Evolutionary conservation across 2,888 invertebrate species (phyloP).

Genomic region (Linhomoeus sp.): DNA sequence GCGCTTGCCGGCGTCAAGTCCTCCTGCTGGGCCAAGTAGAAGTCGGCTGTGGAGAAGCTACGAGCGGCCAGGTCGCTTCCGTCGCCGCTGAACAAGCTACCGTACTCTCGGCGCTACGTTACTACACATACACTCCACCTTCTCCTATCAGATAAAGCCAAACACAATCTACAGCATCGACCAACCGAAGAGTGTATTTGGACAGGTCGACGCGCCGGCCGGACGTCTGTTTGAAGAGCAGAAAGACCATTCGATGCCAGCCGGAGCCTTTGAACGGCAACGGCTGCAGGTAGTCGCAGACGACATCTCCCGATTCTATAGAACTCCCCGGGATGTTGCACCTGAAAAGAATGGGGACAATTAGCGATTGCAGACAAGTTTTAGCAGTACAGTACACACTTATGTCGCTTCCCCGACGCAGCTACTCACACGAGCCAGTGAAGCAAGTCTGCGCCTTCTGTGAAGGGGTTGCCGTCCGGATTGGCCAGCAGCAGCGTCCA

Average conservation of each 20-base stretch:
- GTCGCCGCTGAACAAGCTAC: slow-evolving; percentile 7
- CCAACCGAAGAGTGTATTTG: no score
- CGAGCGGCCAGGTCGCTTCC: slow-evolving; percentile 43
- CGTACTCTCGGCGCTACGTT: no score
- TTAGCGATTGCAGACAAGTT: no score
- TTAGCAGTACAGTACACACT: no score
- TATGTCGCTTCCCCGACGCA: no score
- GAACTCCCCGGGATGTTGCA: slow-evolving; percentile 50
- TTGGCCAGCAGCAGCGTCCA: slow-evolving; percentile 72
- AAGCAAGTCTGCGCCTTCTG: slow-evolving; percentile 29
- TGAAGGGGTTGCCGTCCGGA: slow-evolving; percentile 51
- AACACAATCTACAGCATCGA: slow-evolving; percentile 39
- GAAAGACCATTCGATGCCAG: slow-evolving; percentile 69
- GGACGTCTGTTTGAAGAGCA: slow-evolving; percentile 67
- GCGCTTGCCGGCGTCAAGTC: slow-evolving; percentile 67
- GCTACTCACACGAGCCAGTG: slow-evolving; percentile 32
- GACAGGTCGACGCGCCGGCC: slow-evolving; percentile 15
- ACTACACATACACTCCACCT: no score
- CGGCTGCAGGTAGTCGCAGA: slow-evolving; percentile 68
- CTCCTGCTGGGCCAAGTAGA: slow-evolving; percentile 59
- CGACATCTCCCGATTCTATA: slow-evolving; percentile 52
- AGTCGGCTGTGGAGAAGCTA: slow-evolving; percentile 63
- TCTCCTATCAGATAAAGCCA: no score
- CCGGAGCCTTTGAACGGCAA: slow-evolving; percentile 80
- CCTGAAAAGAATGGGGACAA: slow-evolving; percentile 3